Conservation (phyloP, 2,113 vertebrate genomes). For the Catharus fuscescens region DNA sequence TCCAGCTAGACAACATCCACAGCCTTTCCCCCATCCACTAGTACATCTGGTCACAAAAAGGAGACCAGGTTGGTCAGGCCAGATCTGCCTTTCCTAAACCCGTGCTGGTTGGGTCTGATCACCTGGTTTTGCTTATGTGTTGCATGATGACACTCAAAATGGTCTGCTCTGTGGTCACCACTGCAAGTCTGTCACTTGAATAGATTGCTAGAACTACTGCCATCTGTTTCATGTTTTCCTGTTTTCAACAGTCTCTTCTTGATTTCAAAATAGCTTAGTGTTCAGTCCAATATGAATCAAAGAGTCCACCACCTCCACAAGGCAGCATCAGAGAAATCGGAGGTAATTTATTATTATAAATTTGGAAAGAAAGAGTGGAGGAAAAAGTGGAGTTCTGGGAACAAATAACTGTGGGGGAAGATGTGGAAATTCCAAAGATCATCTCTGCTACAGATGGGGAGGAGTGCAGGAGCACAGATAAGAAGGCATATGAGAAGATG, state of each 20-base stretch:
- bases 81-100: not conserved
- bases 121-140: too few relatives aligned
- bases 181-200: not conserved
- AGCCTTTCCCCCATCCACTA: not conserved
- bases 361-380: not conserved
- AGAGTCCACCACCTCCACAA: not conserved
- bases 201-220: not conserved
- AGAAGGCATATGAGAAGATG: not conserved
- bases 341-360: not conserved
- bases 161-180: fast-evolving
- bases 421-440: not conserved
- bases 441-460: not conserved
- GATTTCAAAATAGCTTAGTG: not conserved
- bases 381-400: not conserved
- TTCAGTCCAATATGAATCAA: not conserved
- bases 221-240: not conserved
- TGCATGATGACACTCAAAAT: not conserved
- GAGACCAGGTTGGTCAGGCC: too few relatives aligned
- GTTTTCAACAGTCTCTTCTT: not conserved
- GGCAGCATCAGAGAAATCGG: fast-evolving
- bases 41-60: not conserved
- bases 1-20: not conserved
- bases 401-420: not conserved
- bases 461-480: not conserved
- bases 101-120: not conserved